Percentiles rank a stretch among this genome's conserved stretches.
Conservation (phyloP, 2,113 vertebrate genomes). For the Oceanodroma tethys region DNA sequence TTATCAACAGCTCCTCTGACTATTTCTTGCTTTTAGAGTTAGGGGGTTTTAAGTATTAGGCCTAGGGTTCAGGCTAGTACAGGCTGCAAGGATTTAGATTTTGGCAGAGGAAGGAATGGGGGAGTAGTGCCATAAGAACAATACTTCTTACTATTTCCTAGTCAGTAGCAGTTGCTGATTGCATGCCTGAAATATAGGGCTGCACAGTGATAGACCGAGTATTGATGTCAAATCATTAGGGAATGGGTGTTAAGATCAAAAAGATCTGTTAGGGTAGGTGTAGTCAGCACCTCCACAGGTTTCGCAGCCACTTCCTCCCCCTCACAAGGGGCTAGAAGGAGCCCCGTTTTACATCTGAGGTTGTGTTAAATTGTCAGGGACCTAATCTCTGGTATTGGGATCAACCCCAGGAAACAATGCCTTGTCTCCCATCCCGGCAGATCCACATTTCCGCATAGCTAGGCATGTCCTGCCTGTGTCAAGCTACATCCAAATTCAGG, state of each 20-base stretch:
- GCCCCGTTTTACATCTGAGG: background rate
- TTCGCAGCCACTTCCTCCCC: background rate
- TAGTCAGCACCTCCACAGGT: background rate
- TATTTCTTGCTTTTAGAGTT: background rate
- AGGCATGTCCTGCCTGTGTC: background rate
- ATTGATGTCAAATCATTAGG: background rate
- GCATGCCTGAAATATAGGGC: background rate
- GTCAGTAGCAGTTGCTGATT: background rate
- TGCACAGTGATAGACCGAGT: background rate
- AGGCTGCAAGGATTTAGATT: background rate
- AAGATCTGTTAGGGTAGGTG: background rate
- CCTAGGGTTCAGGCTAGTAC: background rate
- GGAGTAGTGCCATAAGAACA: background rate
- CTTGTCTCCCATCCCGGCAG: background rate
- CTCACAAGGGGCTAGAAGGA: background rate
- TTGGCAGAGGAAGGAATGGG: background rate
- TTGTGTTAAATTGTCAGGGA: background rate
- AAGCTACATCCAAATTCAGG: background rate
- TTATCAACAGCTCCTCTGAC: background rate
- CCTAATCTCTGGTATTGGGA: background rate
- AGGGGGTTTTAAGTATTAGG: background rate
- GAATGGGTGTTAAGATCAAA: background rate
- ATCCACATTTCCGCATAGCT: background rate
- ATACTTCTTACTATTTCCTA: background rate
- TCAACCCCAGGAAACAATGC: background rate